These are phyloP conservation scores for Bolborhynchus lineola DNA, from an alignment of 2,113 vertebrate species.

Conservation along the genomic window DNA sequence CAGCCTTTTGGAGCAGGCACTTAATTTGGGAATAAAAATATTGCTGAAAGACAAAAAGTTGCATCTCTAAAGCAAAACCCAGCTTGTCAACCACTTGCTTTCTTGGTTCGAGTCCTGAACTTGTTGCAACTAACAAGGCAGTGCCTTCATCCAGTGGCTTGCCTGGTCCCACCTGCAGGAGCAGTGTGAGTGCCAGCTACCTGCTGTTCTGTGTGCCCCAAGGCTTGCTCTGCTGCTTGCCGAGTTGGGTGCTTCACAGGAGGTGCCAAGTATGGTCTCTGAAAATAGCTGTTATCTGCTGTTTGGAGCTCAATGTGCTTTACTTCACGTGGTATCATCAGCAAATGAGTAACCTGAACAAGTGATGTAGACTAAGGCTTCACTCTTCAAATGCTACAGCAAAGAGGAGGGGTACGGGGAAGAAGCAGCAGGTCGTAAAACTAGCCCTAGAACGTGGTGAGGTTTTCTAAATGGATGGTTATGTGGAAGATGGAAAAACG, in stretches of 20 bases:
- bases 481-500: neutral
- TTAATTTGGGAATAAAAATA: neutral
- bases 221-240: neutral
- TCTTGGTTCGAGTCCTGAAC: accelerated
- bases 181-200: neutral
- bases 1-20: neutral
- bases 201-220: neutral
- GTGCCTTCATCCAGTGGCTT: neutral
- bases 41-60: neutral
- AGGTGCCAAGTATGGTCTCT: neutral
- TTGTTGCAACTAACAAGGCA: accelerated
- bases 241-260: neutral
- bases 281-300: neutral
- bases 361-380: neutral
- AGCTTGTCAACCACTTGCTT: accelerated
- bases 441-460: neutral
- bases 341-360: neutral
- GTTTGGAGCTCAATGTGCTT: accelerated
- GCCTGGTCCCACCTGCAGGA: accelerated
- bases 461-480: neutral
- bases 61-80: neutral
- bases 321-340: neutral
- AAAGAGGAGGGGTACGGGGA: neutral
- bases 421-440: neutral
- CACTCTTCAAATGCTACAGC: neutral